Percentiles rank a stretch among this genome's conserved stretches.
Evolutionary conservation across 2,113 vertebrate genomes (phyloP).

Genomic region (Labeo catla): DNA sequence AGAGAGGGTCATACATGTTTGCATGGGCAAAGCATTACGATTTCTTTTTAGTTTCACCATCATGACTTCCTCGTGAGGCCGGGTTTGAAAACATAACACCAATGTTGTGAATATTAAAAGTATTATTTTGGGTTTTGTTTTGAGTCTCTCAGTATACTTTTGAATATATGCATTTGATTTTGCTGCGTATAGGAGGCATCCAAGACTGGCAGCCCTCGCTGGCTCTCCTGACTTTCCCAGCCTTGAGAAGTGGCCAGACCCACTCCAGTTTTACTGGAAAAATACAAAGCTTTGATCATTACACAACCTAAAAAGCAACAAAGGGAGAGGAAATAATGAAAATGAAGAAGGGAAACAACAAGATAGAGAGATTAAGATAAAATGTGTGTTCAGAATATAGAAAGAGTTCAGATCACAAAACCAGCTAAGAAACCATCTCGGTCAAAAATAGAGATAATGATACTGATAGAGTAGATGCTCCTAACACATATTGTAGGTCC

Average conservation of each 20-base stretch:
- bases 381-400: too few relatives aligned
- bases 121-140: background rate
- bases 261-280: too few relatives aligned
- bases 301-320: too few relatives aligned
- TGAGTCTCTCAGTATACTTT: background rate
- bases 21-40: background rate
- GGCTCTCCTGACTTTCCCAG: background rate
- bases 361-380: too few relatives aligned
- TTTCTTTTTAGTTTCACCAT: slow-evolving; percentile 33
- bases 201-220: background rate
- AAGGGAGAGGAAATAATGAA: too few relatives aligned
- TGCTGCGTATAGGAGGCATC: slow-evolving; percentile 7
- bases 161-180: slow-evolving; percentile 32
- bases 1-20: background rate
- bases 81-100: background rate
- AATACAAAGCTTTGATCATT: background rate
- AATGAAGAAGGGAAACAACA: too few relatives aligned
- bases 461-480: too few relatives aligned
- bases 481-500: too few relatives aligned
- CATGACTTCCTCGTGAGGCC: background rate
- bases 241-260: background rate
- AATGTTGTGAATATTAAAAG: background rate
- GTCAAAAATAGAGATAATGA: too few relatives aligned
- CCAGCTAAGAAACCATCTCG: too few relatives aligned
- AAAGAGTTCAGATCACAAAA: too few relatives aligned